These are phyloP conservation scores for Dipodomys spectabilis DNA, from an alignment of 2,113 vertebrate genomes.

Conservation along the genomic window DNA sequence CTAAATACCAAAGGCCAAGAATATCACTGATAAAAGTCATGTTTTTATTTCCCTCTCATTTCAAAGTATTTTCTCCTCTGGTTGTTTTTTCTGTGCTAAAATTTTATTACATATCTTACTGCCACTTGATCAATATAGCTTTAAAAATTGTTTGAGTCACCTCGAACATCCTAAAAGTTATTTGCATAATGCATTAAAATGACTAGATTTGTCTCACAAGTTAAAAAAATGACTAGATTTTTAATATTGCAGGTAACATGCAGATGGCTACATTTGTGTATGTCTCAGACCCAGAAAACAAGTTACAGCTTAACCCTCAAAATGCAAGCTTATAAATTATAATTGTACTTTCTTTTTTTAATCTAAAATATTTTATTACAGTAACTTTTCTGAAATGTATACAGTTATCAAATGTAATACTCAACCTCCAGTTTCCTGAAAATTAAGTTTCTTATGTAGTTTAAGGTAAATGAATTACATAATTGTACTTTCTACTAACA, in stretches of 20 bases:
- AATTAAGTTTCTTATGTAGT: too few relatives aligned
- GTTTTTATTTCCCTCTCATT: not conserved
- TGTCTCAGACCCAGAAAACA: not conserved
- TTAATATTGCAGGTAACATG: not conserved
- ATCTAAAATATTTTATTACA: too few relatives aligned
- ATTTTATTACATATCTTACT: not conserved
- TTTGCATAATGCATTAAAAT: not conserved
- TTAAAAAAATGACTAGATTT: constrained; percentile 11
- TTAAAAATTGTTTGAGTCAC: not conserved
- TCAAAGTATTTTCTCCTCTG: not conserved
- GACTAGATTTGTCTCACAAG: not conserved
- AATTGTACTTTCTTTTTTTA: constrained; percentile 1
- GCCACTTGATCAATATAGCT: not conserved
- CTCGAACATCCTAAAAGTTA: constrained; percentile 12
- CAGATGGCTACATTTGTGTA: not conserved
- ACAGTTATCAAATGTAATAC: too few relatives aligned
- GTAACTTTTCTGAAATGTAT: too few relatives aligned
- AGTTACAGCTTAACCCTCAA: constrained; percentile 29
- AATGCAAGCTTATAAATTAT: constrained; percentile 40
- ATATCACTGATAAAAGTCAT: not conserved
- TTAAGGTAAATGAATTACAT: too few relatives aligned
- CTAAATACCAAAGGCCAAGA: not conserved
- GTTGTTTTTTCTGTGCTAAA: not conserved
- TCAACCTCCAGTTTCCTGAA: too few relatives aligned
- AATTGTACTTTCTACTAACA: not conserved